Conservation (phyloP, 92 coral and sea anemone species). For the Blastomussa wellsi region DNA sequence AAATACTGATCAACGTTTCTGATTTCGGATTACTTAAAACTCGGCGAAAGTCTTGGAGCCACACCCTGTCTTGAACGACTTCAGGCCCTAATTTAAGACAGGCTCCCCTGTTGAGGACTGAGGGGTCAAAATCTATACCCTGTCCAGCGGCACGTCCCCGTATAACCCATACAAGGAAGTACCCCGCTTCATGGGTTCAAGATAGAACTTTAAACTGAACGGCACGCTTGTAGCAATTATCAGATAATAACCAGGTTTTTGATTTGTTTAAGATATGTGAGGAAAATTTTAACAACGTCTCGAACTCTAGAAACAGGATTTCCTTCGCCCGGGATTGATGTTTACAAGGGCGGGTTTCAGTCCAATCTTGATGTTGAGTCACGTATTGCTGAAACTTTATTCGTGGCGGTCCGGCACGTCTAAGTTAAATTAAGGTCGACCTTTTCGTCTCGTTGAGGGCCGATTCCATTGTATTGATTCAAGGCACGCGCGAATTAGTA, state of each 20-base stretch:
- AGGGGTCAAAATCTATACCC: no score
- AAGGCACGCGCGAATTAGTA: background rate
- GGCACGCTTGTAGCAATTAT: background rate
- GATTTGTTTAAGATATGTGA: background rate
- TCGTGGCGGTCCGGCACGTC: background rate
- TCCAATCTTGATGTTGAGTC: background rate
- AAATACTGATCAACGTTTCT: no score
- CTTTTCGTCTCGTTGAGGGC: background rate
- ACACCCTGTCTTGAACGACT: no score
- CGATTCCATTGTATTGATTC: background rate
- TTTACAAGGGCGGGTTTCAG: constrained; percentile 2
- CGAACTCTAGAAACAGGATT: background rate
- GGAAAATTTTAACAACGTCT: constrained; percentile 2
- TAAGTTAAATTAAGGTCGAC: background rate
- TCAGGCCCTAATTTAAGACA: no score
- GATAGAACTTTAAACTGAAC: background rate
- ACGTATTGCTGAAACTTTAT: background rate
- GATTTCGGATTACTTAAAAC: no score
- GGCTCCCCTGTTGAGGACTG: no score
- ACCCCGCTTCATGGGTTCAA: no score
- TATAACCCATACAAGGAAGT: no score
- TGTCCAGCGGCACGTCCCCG: no score
- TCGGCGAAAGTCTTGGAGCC: no score
- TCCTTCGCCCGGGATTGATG: background rate
- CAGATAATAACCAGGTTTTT: background rate